Conservation (phyloP, 2,888 invertebrate species). For the Scaptomyza tumidula region DNA sequence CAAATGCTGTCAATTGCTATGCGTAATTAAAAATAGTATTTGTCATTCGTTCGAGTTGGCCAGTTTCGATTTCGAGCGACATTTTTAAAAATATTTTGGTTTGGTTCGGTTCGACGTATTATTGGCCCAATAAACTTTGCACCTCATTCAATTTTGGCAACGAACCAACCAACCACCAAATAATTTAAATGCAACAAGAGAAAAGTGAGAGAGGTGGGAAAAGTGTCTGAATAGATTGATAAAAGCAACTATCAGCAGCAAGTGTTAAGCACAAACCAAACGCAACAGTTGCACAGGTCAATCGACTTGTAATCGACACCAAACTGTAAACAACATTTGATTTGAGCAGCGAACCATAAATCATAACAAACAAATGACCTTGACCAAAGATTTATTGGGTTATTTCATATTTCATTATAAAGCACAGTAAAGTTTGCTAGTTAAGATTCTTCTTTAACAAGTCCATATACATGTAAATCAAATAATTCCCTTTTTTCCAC, state of each 20-base stretch:
- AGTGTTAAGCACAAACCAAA: not conserved
- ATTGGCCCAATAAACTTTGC: constrained; percentile 79
- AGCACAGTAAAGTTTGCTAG: too few species aligned
- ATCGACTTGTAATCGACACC: constrained; percentile 18
- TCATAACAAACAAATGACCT: constrained; percentile 9
- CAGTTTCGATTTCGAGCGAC: constrained; percentile 53
- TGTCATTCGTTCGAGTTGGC: constrained; percentile 31
- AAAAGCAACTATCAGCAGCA: not conserved
- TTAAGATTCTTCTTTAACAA: not conserved
- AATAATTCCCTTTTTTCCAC: not conserved
- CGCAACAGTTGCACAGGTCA: constrained; percentile 22
- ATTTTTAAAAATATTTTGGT: constrained; percentile 18
- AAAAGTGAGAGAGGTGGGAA: too few species aligned
- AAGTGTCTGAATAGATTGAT: too few species aligned
- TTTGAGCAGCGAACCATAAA: constrained; percentile 3
- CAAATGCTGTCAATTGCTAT: constrained; percentile 43
- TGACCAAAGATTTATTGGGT: not conserved
- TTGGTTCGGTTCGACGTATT: constrained; percentile 29
- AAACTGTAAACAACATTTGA: not conserved
- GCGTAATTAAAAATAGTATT: constrained; percentile 69
- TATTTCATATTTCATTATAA: constrained; percentile 4
- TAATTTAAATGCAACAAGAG: too few species aligned
- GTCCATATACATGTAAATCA: not conserved
- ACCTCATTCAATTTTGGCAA: constrained; percentile 59
- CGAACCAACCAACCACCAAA: constrained; percentile 40